Evolutionary conservation across 2,888 invertebrate genomes (phyloP).

Genomic region (Amorpha juglandis): DNA sequence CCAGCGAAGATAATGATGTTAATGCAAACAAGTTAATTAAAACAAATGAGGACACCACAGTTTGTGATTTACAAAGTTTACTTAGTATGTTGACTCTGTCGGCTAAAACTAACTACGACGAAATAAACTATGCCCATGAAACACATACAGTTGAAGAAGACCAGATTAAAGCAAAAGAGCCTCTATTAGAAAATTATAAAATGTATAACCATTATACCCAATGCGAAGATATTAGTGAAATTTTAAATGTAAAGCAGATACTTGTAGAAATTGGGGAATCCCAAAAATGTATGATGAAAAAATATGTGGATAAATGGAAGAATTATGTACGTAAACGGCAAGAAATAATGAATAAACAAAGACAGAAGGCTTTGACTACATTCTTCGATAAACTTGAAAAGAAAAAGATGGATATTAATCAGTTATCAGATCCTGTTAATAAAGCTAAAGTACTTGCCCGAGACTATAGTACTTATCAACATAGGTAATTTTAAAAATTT

Average conservation of each 20-base stretch:
- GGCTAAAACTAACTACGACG: conserved; percentile 48
- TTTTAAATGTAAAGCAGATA: conserved; percentile 60
- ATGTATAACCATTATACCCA: conserved; percentile 23
- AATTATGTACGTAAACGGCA: conserved; percentile 54
- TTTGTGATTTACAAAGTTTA: conserved; percentile 63
- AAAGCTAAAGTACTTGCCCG: conserved; percentile 58
- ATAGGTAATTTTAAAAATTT: conserved; percentile 53
- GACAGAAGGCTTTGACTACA: conserved; percentile 60
- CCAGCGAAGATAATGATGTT: conserved; percentile 26
- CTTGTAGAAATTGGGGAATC: conserved; percentile 51
- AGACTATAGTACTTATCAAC: conserved; percentile 74
- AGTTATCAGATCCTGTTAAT: conserved; percentile 46
- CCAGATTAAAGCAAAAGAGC: neutral
- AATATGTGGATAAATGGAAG: conserved; percentile 68
- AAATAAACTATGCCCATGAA: conserved; percentile 24
- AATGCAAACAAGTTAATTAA: conserved; percentile 10
- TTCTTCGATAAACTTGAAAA: conserved; percentile 73
- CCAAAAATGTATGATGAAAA: conserved; percentile 54
- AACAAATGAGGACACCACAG: conserved; percentile 35
- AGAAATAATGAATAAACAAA: conserved; percentile 54
- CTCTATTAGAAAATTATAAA: conserved; percentile 23
- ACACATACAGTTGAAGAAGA: neutral
- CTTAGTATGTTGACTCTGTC: conserved; percentile 70
- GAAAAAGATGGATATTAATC: conserved; percentile 56
- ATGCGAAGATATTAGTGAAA: conserved; percentile 42